Evolutionary conservation across 2,888 invertebrate genomes (phyloP).

Genomic region (Xestia sexstrigata): DNA sequence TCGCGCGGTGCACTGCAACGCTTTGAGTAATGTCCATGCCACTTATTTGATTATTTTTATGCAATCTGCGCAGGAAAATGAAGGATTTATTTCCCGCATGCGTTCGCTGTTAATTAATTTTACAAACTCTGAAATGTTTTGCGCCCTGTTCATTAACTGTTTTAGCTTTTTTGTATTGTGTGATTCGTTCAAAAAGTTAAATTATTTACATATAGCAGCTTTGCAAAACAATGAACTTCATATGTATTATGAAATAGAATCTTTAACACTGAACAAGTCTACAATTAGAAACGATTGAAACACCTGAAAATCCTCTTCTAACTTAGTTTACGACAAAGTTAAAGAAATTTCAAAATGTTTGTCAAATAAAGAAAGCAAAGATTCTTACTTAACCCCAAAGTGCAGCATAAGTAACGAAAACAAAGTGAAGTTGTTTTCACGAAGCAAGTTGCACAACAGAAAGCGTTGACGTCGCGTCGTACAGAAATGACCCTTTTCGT

Average conservation of each 20-base stretch:
- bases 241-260: background rate
- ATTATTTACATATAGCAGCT: background rate
- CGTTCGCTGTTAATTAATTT: slow-evolving; percentile 87
- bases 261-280: no score
- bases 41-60: slow-evolving; percentile 90
- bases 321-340: background rate
- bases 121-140: slow-evolving; percentile 75
- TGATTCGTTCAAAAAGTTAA: slow-evolving; percentile 41
- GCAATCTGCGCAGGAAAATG: slow-evolving; percentile 89
- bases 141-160: slow-evolving; percentile 41
- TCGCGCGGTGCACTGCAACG: slow-evolving; percentile 80
- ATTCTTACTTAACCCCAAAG: slow-evolving; percentile 40
- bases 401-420: slow-evolving; percentile 47
- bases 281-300: background rate
- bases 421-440: slow-evolving; percentile 62
- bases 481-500: slow-evolving; percentile 79
- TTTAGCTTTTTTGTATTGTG: slow-evolving; percentile 37
- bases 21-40: slow-evolving; percentile 88
- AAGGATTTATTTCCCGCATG: slow-evolving; percentile 86
- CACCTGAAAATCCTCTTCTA: background rate
- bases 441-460: slow-evolving; percentile 63
- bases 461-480: slow-evolving; percentile 77
- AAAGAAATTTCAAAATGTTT: slow-evolving; percentile 2
- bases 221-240: background rate
- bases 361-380: background rate